These are phyloP conservation scores for Rhinichthys osculus DNA, from an alignment of 2,797 vertebrate species.

Conservation along the genomic window DNA sequence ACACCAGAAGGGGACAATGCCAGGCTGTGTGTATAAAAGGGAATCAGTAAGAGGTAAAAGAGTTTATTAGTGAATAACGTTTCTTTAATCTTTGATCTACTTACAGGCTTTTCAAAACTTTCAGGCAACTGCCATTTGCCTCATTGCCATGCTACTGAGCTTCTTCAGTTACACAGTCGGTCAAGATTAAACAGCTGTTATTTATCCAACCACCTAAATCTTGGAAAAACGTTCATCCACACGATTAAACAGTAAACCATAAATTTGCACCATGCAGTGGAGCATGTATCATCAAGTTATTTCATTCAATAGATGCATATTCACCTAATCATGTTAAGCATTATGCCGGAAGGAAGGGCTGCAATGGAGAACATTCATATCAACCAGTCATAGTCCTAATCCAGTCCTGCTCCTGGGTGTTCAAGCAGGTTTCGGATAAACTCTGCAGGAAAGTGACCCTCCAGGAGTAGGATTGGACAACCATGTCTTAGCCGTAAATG, in stretches of 20 bases:
- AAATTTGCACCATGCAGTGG: neutral
- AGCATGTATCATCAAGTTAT: neutral
- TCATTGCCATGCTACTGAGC: neutral
- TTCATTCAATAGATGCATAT: neutral
- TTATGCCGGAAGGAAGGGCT: neutral
- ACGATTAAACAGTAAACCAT: neutral
- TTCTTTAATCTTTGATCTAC: neutral
- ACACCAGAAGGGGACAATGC: constrained; percentile 46
- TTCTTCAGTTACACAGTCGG: neutral
- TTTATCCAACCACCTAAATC: neutral
- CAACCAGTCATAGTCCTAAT: neutral
- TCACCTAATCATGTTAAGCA: neutral
- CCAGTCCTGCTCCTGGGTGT: neutral
- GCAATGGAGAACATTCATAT: neutral
- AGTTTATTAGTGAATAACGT: neutral
- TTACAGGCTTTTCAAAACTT: neutral
- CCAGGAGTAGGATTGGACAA: neutral
- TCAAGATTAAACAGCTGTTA: neutral
- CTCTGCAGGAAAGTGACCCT: neutral
- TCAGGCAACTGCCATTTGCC: neutral
- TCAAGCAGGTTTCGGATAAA: neutral
- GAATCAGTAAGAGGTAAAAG: constrained; percentile 24
- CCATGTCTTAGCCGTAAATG: neutral
- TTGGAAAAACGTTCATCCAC: neutral
- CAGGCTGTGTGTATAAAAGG: constrained; percentile 45